phyloP scores from a whole-genome alignment of 2,888 invertebrate species.

The Microctonus brassicae region DNA sequence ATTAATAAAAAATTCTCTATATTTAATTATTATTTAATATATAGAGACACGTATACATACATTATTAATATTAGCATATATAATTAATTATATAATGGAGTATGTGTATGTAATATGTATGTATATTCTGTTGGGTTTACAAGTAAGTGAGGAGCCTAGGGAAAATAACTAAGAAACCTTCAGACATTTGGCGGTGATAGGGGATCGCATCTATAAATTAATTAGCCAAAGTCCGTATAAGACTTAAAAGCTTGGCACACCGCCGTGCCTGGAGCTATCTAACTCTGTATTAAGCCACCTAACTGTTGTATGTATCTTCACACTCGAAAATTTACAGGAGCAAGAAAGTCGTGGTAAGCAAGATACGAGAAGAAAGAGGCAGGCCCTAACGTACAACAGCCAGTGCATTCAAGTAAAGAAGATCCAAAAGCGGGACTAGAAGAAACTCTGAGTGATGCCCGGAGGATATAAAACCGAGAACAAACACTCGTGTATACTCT shows the following conservation, averaged over 20 bases:
- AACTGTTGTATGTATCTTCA: constrained; percentile 48
- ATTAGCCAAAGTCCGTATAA: constrained; percentile 62
- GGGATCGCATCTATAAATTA: constrained; percentile 64
- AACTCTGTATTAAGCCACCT: constrained; percentile 64
- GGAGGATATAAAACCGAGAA: constrained; percentile 1
- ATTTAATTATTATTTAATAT: too few relatives aligned
- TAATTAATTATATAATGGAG: too few relatives aligned
- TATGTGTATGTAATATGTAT: too few relatives aligned
- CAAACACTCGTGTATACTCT: not conserved
- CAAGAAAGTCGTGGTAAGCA: not conserved
- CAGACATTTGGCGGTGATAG: constrained; percentile 34
- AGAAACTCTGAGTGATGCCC: constrained; percentile 23
- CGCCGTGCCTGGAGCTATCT: constrained; percentile 51
- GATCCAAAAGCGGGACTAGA: not conserved
- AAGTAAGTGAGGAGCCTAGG: not conserved
- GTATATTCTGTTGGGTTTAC: too few relatives aligned
- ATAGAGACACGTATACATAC: too few relatives aligned
- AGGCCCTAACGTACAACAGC: not conserved
- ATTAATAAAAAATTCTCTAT: too few relatives aligned
- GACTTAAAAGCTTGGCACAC: constrained; percentile 59
- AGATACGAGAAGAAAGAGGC: not conserved
- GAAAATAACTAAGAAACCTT: constrained; percentile 11
- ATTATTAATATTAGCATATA: too few relatives aligned
- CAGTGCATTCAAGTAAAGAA: constrained; percentile 31
- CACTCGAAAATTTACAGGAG: constrained; percentile 56